These are phyloP conservation scores for Poeciliopsis prolifica DNA, from an alignment of 2,113 vertebrate genomes.

Conservation along the genomic window DNA sequence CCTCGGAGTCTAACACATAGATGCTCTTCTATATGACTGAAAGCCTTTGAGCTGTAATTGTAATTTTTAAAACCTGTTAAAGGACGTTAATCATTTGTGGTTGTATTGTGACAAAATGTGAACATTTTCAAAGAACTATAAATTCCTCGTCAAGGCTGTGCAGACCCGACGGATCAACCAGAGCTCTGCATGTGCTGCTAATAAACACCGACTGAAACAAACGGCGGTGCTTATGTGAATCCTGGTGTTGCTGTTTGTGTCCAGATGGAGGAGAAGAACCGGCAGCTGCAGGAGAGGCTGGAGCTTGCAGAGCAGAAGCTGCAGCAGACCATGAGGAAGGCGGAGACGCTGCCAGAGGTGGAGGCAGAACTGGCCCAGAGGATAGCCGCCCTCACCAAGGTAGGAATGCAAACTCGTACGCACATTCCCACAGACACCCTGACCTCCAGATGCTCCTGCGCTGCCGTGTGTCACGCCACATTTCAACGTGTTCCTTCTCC, in stretches of 20 bases:
- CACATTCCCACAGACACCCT: constrained; percentile 30
- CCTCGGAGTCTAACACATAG: too few relatives aligned
- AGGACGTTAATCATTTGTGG: too few relatives aligned
- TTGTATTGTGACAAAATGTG: not conserved
- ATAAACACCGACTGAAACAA: not conserved
- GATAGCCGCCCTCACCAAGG: constrained; percentile 98
- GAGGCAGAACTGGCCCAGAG: constrained; percentile 98
- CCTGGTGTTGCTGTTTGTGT: constrained; percentile 2
- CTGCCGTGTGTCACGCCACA: constrained; percentile 82
- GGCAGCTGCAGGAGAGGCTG: constrained; percentile 94
- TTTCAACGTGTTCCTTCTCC: constrained; percentile 93
- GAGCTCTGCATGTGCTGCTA: not conserved
- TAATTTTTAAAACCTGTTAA: too few relatives aligned
- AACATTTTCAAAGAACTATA: not conserved
- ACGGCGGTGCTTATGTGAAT: not conserved
- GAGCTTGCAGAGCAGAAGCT: constrained; percentile 98
- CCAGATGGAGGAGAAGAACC: constrained; percentile 98
- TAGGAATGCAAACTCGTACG: constrained; percentile 56
- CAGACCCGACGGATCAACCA: not conserved
- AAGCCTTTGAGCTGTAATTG: too few relatives aligned
- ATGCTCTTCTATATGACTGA: too few relatives aligned
- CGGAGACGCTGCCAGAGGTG: constrained; percentile 97
- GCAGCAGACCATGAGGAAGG: constrained; percentile 99
- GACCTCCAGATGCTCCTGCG: constrained; percentile 28
- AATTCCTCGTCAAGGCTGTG: not conserved